Evolutionary conservation across 2,113 vertebrate genomes (phyloP).

Genomic region (Aleadryas rufinucha): DNA sequence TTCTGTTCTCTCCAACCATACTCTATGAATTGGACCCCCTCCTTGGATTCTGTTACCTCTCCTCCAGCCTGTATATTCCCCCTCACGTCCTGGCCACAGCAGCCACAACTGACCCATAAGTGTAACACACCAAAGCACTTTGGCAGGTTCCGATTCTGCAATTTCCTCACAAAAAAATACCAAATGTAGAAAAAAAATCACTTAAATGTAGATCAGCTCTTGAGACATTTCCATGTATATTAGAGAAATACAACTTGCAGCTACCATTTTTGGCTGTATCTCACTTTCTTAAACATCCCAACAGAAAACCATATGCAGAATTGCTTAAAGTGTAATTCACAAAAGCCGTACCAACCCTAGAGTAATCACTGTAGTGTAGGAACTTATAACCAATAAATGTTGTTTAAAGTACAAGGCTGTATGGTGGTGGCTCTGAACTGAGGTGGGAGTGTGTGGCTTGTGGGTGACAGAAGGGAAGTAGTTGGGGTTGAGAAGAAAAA

Average conservation of each 20-base stretch:
- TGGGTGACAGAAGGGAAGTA: not conserved
- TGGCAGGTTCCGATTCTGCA: not conserved
- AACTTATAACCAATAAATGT: not conserved
- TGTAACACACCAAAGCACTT: not conserved
- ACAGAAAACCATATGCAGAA: conserved; percentile 1
- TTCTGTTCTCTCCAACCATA: not conserved
- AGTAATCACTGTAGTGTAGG: not conserved
- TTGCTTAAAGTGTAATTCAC: not conserved
- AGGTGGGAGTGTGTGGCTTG: not conserved
- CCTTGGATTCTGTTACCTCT: not conserved
- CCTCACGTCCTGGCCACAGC: not conserved
- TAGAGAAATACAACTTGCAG: not conserved
- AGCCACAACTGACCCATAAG: not conserved
- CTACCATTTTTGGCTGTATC: not conserved
- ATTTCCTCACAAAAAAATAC: not conserved
- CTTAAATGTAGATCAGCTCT: not conserved
- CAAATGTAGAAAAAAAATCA: not conserved
- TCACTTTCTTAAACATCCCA: not conserved
- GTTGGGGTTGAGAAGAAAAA: not conserved
- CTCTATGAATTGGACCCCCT: not conserved
- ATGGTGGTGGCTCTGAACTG: not conserved
- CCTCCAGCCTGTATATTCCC: not conserved
- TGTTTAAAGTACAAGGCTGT: not conserved
- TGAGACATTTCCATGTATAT: not conserved
- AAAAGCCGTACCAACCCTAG: not conserved